Percentiles rank a stretch among this genome's conserved stretches.
These are phyloP conservation scores for Ricordea florida DNA, from an alignment of 92 coral and sea anemone genomes.

Conservation along the genomic window DNA sequence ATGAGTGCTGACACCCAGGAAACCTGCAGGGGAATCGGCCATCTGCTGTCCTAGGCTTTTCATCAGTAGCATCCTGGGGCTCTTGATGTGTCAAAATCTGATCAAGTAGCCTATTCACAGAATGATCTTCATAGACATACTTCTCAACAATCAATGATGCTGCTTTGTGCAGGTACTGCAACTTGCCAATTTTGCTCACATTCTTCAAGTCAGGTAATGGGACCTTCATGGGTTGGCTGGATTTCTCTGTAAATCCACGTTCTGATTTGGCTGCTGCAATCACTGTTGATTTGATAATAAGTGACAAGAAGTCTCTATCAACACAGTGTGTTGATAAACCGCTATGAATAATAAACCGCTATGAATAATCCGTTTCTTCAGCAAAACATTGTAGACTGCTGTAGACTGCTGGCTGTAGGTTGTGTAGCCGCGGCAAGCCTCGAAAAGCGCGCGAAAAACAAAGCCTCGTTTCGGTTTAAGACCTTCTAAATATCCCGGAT, in stretches of 20 bases:
- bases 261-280: conserved; percentile 40
- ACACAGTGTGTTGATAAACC: conserved; percentile 36
- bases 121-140: no score
- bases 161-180: background rate
- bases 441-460: no score
- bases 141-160: conserved; percentile 2
- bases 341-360: conserved; percentile 39
- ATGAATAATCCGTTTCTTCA: conserved; percentile 28
- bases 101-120: background rate
- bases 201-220: conserved; percentile 24
- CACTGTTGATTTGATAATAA: conserved; percentile 32
- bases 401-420: no score
- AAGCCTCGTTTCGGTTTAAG: no score
- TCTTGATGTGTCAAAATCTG: background rate
- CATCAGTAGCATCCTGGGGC: background rate
- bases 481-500: no score
- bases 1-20: conserved; percentile 1
- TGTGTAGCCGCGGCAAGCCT: no score
- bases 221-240: conserved; percentile 3
- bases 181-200: conserved; percentile 13
- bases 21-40: conserved; percentile 12
- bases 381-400: conserved; percentile 14
- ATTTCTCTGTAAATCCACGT: conserved; percentile 22
- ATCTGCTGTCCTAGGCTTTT: conserved; percentile 10
- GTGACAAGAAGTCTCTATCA: conserved; percentile 38